Evolutionary conservation across 2,113 vertebrate species (phyloP), one percentile per base, ranked within the genome.

Genomic region (Tetrax tetrax): DNA sequence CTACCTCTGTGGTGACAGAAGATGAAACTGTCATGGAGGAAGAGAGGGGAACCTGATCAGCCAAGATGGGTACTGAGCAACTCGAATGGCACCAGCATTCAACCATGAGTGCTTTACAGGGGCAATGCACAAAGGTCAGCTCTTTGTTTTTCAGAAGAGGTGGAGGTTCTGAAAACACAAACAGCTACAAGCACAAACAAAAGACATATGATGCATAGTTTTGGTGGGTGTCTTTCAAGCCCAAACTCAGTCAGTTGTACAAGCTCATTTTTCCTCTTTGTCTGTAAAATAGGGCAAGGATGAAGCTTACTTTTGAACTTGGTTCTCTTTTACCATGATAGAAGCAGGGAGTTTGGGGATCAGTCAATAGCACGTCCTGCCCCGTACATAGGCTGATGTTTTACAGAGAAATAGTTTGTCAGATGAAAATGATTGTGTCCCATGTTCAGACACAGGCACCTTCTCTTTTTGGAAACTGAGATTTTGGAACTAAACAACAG

Each of bases 81-180:
- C 74, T 89, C 4, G 15, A 72, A 87, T 53, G 82, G 87, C 59
- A 83, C 71, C 91, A 96, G 81, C 91, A 88, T 74, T 91, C 79
- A 93, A 92, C 90, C 83, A 95, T 94, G 93, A 89, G 87, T 22
- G 57, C 75, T 91, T 95, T 78, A 94, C 47, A 72, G 85, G 76
- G 74, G 54, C 0, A 38, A 59, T n/a, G 43, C 64, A 75, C 85
- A 86, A 56, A 65, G 35, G 59, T 43, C 77, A 92, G 92, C 95
- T 96, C 86, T 95, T 96, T 95, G 93, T 89, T 97, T 97, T 96
- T 93, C 94, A 96, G 96, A 96, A 80, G 45, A 53, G 69, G 11
- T n/a, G 29, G 37, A 75, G 12, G 27, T 89, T 95, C 92, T 94
- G 95, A 96, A 96, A 96, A 94, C 18, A 88, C 96, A 96, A 96